phyloP scores from a whole-genome alignment of 2,797 vertebrate genomes.

The Liasis olivaceus region DNA sequence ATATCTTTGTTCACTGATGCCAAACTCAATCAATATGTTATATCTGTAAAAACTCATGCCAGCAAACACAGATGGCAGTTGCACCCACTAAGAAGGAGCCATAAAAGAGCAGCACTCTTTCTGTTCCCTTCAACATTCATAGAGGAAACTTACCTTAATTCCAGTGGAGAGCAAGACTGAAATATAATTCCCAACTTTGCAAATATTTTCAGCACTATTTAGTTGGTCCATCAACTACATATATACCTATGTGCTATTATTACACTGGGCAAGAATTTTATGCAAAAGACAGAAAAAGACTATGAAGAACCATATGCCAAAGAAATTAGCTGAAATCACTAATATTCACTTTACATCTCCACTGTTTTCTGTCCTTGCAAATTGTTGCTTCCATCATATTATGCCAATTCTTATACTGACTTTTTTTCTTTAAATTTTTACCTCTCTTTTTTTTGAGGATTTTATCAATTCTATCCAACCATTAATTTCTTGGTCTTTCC shows the following conservation, averaged over 20 bases:
- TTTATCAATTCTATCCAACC: neutral
- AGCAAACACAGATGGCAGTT: constrained; percentile 8
- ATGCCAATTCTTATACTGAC: neutral
- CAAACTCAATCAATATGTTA: neutral
- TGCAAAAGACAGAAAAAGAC: too few species aligned
- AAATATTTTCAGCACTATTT: neutral
- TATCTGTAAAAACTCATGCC: constrained; percentile 4
- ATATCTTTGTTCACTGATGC: neutral
- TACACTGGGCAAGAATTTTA: neutral
- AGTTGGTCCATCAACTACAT: neutral
- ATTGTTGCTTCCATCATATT: neutral
- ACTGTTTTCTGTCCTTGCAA: neutral
- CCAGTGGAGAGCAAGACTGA: neutral
- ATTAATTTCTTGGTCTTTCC: neutral
- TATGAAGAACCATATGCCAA: neutral
- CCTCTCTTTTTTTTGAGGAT: neutral
- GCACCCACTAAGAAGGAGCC: neutral
- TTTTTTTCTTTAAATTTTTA: neutral
- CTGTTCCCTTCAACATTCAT: neutral
- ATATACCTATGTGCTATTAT: neutral
- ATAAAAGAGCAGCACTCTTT: neutral
- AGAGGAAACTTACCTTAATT: neutral
- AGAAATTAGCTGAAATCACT: neutral
- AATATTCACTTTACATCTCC: neutral
- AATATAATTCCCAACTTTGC: neutral